Evolutionary conservation across 2,797 vertebrate species (phyloP), one percentile per base, ranked within the genome.

Genomic region (Syncerus caffer): DNA sequence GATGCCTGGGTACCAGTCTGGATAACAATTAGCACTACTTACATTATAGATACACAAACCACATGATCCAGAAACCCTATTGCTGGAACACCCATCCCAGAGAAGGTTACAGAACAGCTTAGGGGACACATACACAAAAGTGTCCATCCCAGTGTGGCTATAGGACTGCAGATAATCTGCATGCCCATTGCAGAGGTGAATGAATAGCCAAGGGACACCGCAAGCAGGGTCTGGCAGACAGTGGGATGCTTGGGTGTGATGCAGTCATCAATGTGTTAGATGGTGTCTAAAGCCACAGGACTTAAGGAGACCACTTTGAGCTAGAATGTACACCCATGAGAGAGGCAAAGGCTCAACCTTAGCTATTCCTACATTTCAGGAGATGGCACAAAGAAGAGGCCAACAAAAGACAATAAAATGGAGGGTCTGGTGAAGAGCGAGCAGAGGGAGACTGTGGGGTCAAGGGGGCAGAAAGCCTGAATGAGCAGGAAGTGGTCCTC

Each of bases 121-220:
- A 9, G 27, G 9, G 64, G 58, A 11, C 7, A 64, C 3, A 1
- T 2, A 4, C 14, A 5, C 19, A 31, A 9, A 31, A 13, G 0
- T 3, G 27, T 50, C 60, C 57, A 51, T 13, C 27, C 60, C 21
- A 5, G 4, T 29, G 71, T 13, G 42, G 23, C 4, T 12, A 58
- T 6, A 34, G 16, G 6, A 67, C 6, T 47, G 42, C n/a, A 29
- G 53, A 74, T 16, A 62, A 57, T 51, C 31, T 31, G 14, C 67
- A 57, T 1, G 1, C 47, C 47, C 25, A 3, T 53, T 14, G 31
- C 3, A n/a, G 55, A 13, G 4, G n/a, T 21, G 38, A 64, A 21
- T 7, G 47, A 76, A 47, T 9, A 71, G 4, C 17, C 21, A 10
- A 4, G 23, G n/a, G 6, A 38, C 55, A 25, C 1, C 4, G 15